Base-by-base conservation (phyloP, 2,797 vertebrate genomes). In the Poecilia wingei region DNA sequence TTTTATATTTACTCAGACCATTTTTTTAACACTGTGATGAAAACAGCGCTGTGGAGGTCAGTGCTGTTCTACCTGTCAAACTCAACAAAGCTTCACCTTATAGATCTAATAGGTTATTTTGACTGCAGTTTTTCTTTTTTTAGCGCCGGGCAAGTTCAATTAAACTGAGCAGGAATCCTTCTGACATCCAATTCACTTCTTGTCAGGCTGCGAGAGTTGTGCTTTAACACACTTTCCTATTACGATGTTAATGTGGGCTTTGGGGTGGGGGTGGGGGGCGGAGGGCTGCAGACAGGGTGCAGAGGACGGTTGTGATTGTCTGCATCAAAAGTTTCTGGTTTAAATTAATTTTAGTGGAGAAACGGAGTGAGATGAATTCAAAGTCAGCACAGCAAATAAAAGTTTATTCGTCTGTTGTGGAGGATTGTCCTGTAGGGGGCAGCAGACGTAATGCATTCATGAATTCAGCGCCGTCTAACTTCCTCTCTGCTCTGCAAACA, bases 71-170 rank as follows among this genome's bases (percentile, higher is more conserved):
- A 83, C 87, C 89, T 89, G 92, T 93, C 93, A 94, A 91, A 93
- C 88, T 81, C 90, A 92, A 97, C 87, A 95, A 96, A 97, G 97
- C 95, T 93, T 95, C 96, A 96, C 96, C 96, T 95, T 96, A 96
- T 96, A 95, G 97, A 97, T 96, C 96, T 96, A 96, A 96, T 95
- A 94, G 95, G 96, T 97, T 97, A 96, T 97, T 97, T 97, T 97
- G 97, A 96, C 95, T 96, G 94, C 92, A 96, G 96, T 96, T 97
- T 96, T 97, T 95, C 95, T 95, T 90, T 84, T 31, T 96, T 96
- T 94, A 93, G 95, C 53, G 94, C 95, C 79, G 95, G 96, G 96
- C 95, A 96, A 97, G 97, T 98, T 98, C 97, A 97, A 98, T 97
- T 98, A 98, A 92, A 96, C 94, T 94, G 94, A 95, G 96, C 96